Conservation (phyloP, 2,888 invertebrate species). For the Buathra laborator region DNA sequence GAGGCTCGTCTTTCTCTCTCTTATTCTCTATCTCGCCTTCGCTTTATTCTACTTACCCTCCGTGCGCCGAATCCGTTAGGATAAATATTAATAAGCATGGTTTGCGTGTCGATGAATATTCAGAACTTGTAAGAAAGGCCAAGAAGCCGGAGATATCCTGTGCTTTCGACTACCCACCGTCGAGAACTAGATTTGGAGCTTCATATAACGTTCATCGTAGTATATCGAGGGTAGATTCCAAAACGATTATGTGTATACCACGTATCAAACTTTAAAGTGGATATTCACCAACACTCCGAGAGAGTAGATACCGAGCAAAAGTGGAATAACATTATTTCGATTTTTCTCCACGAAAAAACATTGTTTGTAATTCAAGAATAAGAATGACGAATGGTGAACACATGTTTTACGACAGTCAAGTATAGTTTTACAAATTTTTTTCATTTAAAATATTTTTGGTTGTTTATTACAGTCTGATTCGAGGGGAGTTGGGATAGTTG, state of each 20-base stretch:
- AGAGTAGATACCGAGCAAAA: neutral
- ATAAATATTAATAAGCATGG: conserved; percentile 77
- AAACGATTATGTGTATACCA: neutral
- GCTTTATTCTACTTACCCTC: conserved; percentile 65
- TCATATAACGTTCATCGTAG: neutral
- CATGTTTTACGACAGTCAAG: too few species aligned
- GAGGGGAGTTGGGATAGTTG: too few species aligned
- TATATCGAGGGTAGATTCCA: conserved; percentile 4
- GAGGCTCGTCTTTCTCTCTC: conserved; percentile 17
- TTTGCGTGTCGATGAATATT: conserved; percentile 78
- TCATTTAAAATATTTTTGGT: too few species aligned
- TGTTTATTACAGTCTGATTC: too few species aligned
- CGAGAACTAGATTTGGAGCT: neutral
- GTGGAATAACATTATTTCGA: too few species aligned
- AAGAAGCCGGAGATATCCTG: conserved; percentile 49
- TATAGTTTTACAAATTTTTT: too few species aligned
- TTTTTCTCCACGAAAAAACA: too few species aligned
- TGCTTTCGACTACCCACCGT: neutral
- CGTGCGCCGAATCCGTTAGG: conserved; percentile 69
- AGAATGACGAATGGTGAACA: too few species aligned
- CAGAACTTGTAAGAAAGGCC: conserved; percentile 66
- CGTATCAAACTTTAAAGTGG: neutral
- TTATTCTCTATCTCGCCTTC: conserved; percentile 2
- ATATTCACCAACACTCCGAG: neutral
- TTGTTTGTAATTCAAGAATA: too few species aligned